A percentile compares a stretch with the other conserved stretches of the same genome.
Evolutionary conservation across 2,797 vertebrate genomes (phyloP).

Genomic region (Apodemus agrarius): DNA sequence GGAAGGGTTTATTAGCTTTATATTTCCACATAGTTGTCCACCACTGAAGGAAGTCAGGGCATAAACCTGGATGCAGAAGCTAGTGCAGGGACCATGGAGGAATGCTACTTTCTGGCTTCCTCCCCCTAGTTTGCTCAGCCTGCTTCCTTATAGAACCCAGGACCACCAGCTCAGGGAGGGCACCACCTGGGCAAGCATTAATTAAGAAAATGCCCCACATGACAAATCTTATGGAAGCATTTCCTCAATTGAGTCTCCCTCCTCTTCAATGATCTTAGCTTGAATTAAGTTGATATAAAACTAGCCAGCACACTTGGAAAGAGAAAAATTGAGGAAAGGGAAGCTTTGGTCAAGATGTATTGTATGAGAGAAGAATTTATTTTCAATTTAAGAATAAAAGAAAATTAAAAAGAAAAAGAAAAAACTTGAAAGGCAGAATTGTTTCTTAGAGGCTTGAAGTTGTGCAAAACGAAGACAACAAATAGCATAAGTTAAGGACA

Average conservation of each 20-base stretch:
- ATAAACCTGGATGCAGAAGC: neutral
- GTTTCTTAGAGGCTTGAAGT: neutral
- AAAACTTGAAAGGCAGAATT: neutral
- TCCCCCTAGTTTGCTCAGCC: neutral
- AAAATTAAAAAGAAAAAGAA: neutral
- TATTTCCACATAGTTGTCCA: neutral
- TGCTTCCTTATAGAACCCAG: neutral
- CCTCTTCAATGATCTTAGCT: neutral
- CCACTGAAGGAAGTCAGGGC: neutral
- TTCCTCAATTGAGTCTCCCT: neutral
- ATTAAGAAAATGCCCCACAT: neutral
- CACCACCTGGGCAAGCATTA: neutral
- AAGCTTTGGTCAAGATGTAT: neutral
- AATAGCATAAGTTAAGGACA: neutral
- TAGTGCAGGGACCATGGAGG: neutral
- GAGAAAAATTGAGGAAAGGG: neutral
- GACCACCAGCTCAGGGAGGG: neutral
- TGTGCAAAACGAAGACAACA: neutral
- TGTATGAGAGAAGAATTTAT: neutral
- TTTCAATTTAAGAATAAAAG: neutral
- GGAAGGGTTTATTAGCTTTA: neutral
- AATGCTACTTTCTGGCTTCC: neutral
- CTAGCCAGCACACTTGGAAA: neutral
- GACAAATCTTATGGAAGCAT: neutral
- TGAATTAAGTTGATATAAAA: neutral